Base-by-base conservation (phyloP, 2,113 vertebrate species). In the Apeltes quadracus region DNA sequence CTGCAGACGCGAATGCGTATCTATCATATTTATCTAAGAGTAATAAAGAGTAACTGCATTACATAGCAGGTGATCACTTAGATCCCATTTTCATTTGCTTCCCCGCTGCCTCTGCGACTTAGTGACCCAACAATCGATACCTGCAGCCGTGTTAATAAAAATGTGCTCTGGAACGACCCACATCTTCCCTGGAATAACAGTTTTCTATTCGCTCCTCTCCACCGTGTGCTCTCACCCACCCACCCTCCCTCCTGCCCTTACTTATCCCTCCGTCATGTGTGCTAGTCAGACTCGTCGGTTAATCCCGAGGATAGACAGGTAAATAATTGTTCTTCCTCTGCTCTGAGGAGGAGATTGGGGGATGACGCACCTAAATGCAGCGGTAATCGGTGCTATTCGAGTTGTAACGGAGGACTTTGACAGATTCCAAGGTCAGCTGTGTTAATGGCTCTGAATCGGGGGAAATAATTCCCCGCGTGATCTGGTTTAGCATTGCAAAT, bases 1-100 rank as follows among this genome's bases (percentile, higher is more conserved):
- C 81, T 84, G 53, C 78, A 50, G 70, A 73, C 79, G 50, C 53
- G 71, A 88, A 82, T 83, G 85, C 69, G 84, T 78, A 91, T 89
- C 86, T 84, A 85, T 92, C 90, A 89, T 89, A 90, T 91, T 92
- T 91, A 92, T 91, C 86, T 88, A 2, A 38, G 61, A 68, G 90
- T 89, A 91, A 90, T 91, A 91, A 91, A 89, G 87, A 76, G 54
- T 82, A 89, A 92, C 84, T 81, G 70, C 83, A 89, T 91, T 90
- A 91, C 87, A 91, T 77, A 76, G 83, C 84, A 88, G 77, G 88
- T 90, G 91, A 90, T 91, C 84, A 89, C 85, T 87, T 81, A 75
- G 78, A 78, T 86, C 85, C 80, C 88, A 90, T 91, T 90, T 88
- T 89, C 89, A 89, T 92, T 90, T 83, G 53, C 78, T 83, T 77